Evolutionary conservation across 2,888 invertebrate genomes (phyloP).

Genomic region (Lepidonotus clava): DNA sequence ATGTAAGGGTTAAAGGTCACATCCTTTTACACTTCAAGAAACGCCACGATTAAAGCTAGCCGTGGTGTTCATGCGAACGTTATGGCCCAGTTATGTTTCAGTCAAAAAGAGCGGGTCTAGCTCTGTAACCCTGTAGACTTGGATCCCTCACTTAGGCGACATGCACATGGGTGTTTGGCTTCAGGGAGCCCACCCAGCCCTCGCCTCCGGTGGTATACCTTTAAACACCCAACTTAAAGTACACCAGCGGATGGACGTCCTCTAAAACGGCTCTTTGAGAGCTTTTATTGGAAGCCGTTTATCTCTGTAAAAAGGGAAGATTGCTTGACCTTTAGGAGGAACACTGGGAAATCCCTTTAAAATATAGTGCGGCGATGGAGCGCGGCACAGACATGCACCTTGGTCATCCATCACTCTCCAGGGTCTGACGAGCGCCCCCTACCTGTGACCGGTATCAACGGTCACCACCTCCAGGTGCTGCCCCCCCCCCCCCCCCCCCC

Average conservation of each 20-base stretch:
- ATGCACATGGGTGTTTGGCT: too few species aligned
- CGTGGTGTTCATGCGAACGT: too few species aligned
- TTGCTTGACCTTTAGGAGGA: slow-evolving; percentile 25
- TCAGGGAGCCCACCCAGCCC: too few species aligned
- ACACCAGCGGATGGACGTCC: too few species aligned
- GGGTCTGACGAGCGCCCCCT: not conserved
- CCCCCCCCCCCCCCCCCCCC: not conserved
- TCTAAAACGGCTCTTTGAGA: not conserved
- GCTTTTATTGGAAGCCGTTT: slow-evolving; percentile 25
- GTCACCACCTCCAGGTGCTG: not conserved
- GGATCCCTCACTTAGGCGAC: too few species aligned
- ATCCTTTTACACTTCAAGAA: not conserved
- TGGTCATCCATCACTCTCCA: not conserved
- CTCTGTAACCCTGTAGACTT: too few species aligned
- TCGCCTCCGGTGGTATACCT: too few species aligned
- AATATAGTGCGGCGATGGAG: not conserved
- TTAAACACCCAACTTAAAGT: too few species aligned
- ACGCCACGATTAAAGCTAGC: not conserved
- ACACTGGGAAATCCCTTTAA: slow-evolving; percentile 36
- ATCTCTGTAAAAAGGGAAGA: not conserved
- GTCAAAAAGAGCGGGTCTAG: too few species aligned
- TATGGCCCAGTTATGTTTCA: too few species aligned
- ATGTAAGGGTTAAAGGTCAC: not conserved
- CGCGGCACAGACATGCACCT: not conserved
- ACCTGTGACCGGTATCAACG: not conserved